These are phyloP conservation scores for Holothuria scabra DNA, from an alignment of 53 echinoderm and acorn worm species.

Conservation along the genomic window DNA sequence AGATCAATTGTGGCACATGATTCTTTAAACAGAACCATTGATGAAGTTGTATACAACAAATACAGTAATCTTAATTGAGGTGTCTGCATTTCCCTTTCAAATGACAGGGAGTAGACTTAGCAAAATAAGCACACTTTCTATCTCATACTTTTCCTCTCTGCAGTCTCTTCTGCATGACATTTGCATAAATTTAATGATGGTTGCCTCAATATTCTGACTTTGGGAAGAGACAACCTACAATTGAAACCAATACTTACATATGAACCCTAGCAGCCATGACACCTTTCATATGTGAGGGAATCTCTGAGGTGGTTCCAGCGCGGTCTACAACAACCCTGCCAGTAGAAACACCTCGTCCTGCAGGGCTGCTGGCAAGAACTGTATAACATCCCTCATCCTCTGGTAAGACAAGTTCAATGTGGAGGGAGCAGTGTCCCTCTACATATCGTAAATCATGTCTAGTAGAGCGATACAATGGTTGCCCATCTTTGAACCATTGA, in stretches of 20 bases:
- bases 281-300: conserved; percentile 94
- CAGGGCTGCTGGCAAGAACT: conserved; percentile 84
- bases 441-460: conserved; percentile 83
- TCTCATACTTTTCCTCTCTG: too few relatives aligned
- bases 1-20: too few relatives aligned
- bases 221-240: too few relatives aligned
- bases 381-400: conserved; percentile 93
- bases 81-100: too few relatives aligned
- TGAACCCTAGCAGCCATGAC: conserved; percentile 85
- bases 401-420: conserved; percentile 78
- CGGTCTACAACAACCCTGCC: conserved; percentile 77
- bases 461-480: conserved; percentile 75
- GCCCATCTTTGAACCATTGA: conserved; percentile 96
- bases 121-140: too few relatives aligned
- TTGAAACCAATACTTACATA: conserved; percentile 62
- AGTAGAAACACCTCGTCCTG: conserved; percentile 79
- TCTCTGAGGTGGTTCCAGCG: conserved; percentile 62
- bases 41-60: too few relatives aligned
- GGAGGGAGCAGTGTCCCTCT: conserved; percentile 93
- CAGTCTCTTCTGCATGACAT: too few relatives aligned
- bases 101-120: too few relatives aligned
- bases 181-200: too few relatives aligned
- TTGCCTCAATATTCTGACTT: too few relatives aligned
- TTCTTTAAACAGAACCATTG: too few relatives aligned
- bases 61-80: too few relatives aligned